Evolutionary conservation across 1,140 invertebrate genomes (phyloP), one percentile per base, ranked within the genome.

Genomic region (Hirudo medicinalis): DNA sequence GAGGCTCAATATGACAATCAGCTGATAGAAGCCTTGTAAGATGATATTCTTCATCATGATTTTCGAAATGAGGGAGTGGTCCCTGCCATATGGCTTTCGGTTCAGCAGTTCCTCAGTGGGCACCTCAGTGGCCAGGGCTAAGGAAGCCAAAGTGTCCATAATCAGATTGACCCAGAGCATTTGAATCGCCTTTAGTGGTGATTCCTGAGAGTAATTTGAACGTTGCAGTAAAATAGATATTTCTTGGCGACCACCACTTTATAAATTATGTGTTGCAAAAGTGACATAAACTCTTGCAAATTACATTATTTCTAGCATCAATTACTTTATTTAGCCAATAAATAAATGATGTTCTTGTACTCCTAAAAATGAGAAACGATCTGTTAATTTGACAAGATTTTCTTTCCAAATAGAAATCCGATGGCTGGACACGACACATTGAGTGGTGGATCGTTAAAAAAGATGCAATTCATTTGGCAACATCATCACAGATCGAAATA

Each of bases 21-120:
- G 86, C 83, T 98, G 94, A 84, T 97, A 97, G 73, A 97, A 79
- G 40, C 91, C 92, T 83, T 98, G 95, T 63, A 94, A 94, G 73
- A 97, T 85, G 81, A 98, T 98, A 82, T 97, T 97, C 83, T 97
- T 97, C 90, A 95, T 94, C 94, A 98, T 98, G 76, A 92, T 96
- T 80, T 91, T 88, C 43, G 91, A 94, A 82, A 98, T 97, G 72
- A 98, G 87, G 55, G 94, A 92, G 84, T 95, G 96, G 76, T 94
- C 97, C 76, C 94, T 88, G 68, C 94, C 94, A 83, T 98, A 98
- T 0, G 94, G 94, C 81, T 94, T 96, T 75, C 94, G 87, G 72
- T 91, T 85, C 69, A 98, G 84, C 74, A 98, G 86, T 81, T 94
- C 92, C 17, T 89, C 86, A 11, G 93, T 97, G 32, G 95, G 94